phyloP scores from a whole-genome alignment of 37 sponge, comb jelly and placozoan genomes.

The Amphimedon queenslandica region DNA sequence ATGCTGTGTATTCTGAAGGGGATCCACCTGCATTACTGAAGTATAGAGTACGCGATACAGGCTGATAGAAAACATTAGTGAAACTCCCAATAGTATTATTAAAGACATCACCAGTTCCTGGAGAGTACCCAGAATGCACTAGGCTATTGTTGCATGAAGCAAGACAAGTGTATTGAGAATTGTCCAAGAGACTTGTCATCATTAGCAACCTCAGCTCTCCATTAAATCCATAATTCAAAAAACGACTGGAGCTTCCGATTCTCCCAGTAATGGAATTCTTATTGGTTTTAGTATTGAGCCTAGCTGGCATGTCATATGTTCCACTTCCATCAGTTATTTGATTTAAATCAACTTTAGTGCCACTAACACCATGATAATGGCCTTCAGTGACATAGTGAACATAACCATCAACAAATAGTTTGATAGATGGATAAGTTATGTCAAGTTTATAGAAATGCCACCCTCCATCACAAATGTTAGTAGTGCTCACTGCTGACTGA shows the following conservation, averaged over 20 bases:
- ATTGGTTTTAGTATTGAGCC: conserved; percentile 10
- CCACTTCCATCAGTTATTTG: neutral
- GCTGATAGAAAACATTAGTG: conserved; percentile 27
- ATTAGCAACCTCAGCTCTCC: conserved; percentile 36
- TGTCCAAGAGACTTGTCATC: conserved; percentile 15
- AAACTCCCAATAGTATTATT: neutral
- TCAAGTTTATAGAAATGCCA: conserved; percentile 50
- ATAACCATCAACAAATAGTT: conserved; percentile 32
- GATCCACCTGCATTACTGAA: conserved; percentile 17
- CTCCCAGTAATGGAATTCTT: conserved; percentile 5
- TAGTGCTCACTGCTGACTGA: neutral
- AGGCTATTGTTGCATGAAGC: conserved; percentile 45
- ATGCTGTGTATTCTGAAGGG: conserved; percentile 23
- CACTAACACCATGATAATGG: conserved; percentile 10
- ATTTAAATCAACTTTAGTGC: neutral
- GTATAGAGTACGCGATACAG: conserved; percentile 24
- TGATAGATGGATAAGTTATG: conserved; percentile 20
- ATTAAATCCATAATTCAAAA: neutral
- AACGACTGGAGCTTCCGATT: conserved; percentile 35
- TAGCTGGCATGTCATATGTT: conserved; percentile 45
- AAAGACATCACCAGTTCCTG: neutral
- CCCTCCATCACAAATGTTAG: neutral
- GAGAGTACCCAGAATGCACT: neutral
- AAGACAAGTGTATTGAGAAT: conserved; percentile 22
- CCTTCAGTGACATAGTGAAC: conserved; percentile 15